These are phyloP conservation scores for Chloebia gouldiae DNA, from an alignment of 2,113 vertebrate genomes.

Conservation along the genomic window DNA sequence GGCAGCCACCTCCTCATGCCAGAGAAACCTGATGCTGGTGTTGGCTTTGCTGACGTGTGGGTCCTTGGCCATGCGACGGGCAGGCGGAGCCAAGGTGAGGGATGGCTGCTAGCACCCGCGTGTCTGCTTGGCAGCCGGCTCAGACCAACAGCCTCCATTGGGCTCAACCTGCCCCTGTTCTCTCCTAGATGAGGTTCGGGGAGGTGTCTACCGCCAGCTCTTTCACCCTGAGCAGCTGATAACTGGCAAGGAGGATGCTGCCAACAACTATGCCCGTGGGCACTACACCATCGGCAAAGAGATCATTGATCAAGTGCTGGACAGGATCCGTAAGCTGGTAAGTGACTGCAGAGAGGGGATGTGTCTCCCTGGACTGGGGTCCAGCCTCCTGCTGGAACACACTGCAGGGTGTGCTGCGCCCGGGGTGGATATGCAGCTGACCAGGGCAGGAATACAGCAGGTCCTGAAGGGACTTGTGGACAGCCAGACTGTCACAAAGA, in stretches of 20 bases:
- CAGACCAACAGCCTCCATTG: background rate
- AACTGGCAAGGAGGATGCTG: constrained; percentile 89
- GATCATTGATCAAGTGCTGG: constrained; percentile 72
- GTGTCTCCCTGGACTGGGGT: background rate
- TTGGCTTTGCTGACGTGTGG: background rate
- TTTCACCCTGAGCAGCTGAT: constrained; percentile 87
- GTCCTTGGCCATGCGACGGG: background rate
- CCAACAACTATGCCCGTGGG: constrained; percentile 91
- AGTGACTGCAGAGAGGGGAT: background rate
- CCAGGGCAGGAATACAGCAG: background rate
- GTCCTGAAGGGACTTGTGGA: background rate
- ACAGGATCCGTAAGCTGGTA: constrained; percentile 83
- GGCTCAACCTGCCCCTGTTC: background rate
- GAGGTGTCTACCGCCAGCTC: constrained; percentile 76
- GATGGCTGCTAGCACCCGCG: background rate
- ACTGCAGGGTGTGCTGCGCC: accelerated
- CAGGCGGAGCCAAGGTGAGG: background rate
- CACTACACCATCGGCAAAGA: constrained; percentile 79
- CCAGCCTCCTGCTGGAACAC: background rate
- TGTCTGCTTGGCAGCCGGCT: accelerated
- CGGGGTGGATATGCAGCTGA: background rate
- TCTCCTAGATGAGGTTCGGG: constrained; percentile 76
- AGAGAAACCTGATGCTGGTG: background rate
- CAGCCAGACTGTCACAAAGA: background rate
- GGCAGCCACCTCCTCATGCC: background rate